Conservation (phyloP, 2,797 vertebrate species). For the Neosilurus mollespiculum region DNA sequence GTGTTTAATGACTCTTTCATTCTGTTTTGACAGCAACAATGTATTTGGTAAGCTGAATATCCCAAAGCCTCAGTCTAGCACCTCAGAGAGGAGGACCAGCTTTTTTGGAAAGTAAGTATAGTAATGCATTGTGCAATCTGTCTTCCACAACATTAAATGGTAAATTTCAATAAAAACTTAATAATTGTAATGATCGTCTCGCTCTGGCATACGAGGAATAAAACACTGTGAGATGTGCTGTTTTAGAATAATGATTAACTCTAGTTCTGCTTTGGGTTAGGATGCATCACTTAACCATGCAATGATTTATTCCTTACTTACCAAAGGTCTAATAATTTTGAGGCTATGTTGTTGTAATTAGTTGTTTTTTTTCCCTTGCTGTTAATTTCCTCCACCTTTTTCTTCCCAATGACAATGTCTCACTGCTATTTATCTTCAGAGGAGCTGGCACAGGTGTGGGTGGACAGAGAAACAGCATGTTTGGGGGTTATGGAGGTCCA, state of each 20-base stretch:
- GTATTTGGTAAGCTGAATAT: conserved; percentile 84
- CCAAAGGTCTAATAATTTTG: background rate
- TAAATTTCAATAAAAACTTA: background rate
- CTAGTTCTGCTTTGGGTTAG: background rate
- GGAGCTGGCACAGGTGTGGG: conserved; percentile 70
- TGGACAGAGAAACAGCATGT: conserved; percentile 80
- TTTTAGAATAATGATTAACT: background rate
- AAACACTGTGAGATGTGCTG: background rate
- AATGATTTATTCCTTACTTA: background rate
- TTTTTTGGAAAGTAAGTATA: conserved; percentile 81
- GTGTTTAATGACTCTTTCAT: background rate
- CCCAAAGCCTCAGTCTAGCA: conserved; percentile 75
- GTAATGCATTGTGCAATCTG: conserved; percentile 38
- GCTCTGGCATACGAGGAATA: background rate
- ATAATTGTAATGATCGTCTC: background rate
- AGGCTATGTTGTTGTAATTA: too few relatives aligned
- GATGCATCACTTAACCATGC: background rate
- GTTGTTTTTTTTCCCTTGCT: background rate
- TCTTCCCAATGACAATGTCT: background rate
- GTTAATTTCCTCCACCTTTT: background rate
- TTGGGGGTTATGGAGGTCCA: conserved; percentile 81
- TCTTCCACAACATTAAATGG: too few relatives aligned
- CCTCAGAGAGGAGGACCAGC: conserved; percentile 86
- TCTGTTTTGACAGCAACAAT: conserved; percentile 71
- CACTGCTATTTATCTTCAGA: conserved; percentile 63